phyloP scores from a whole-genome alignment of 2,113 vertebrate species.

The Caretta caretta region DNA sequence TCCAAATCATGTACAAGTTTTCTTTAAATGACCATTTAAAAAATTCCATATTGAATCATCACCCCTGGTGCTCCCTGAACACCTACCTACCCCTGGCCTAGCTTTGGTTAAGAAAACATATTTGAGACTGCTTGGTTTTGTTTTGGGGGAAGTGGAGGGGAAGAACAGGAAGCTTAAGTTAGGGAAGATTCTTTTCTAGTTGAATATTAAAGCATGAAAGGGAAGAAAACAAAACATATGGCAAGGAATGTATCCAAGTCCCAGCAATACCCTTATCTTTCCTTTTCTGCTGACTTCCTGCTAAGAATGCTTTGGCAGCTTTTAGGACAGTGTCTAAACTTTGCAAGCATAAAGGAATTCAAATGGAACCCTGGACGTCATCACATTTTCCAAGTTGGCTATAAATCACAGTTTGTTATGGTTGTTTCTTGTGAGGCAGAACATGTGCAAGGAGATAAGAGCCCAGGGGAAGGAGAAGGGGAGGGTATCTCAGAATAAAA shows the following conservation, averaged over 20 bases:
- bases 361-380: background rate
- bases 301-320: constrained; percentile 44
- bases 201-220: background rate
- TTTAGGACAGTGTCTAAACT: constrained; percentile 7
- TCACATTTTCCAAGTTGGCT: background rate
- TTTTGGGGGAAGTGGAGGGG: background rate
- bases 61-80: background rate
- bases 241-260: background rate
- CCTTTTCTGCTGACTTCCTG: constrained; percentile 51
- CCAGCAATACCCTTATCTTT: constrained; percentile 39
- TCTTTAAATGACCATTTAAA: background rate
- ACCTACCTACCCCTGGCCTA: background rate
- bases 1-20: background rate
- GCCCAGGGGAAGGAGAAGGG: constrained; percentile 47
- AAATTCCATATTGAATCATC: background rate
- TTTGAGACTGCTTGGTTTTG: background rate
- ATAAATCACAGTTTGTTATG: constrained; percentile 50
- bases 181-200: background rate
- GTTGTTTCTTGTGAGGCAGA: background rate
- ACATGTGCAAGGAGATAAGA: constrained; percentile 73
- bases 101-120: background rate
- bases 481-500: background rate
- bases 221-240: background rate
- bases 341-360: constrained; percentile 24
- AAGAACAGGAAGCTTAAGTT: background rate